Evolutionary conservation across 2,797 vertebrate genomes (phyloP), one percentile per base, ranked within the genome.

Genomic region (Alouatta caraya): DNA sequence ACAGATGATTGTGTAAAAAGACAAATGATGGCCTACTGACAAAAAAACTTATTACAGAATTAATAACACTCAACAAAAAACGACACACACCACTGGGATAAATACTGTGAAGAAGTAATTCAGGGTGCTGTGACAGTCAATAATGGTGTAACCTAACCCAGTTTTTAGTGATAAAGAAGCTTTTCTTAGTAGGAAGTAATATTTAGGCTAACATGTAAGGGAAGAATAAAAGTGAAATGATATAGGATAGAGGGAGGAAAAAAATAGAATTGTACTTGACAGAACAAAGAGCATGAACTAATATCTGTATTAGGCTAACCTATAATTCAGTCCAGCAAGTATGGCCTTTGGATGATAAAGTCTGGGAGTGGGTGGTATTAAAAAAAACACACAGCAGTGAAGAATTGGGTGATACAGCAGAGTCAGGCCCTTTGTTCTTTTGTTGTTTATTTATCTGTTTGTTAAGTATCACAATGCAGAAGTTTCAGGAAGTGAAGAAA

Each of bases 61-160:
- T 44, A 80, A 59, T 39, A 57, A 70, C 21, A 89, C 39, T 59
- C 33, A 93, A 80, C 44, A 59, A 92, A 95, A 95, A 89, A 13
- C 9, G 78, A 44, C 0, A 72, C 9, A 94, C 75, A 83, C 3
- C n/a, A 72, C 42, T 80, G 39, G 8, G 21, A 70, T 73, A 92
- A 85, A 48, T 14, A 48, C 1, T 52, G 5, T 83, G 33, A 52
- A 37, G 26, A 78, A 89, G 39, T 55, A 86, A 94, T 81, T 59
- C 13, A 70, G 92, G 10, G 15, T 37, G 11, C 37, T 84, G 1
- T 57, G 17, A 80, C 94, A 76, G 33, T 88, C 37, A 90, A 44
- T 50, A 91, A 61, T 64, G 3, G 14, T 5, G 1, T 79, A 72
- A 93, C 17, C 26, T 55, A 39, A 82, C 19, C n/a, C 30, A 85